Conservation (phyloP, 2,113 vertebrate genomes). For the Shinisaurus crocodilurus region DNA sequence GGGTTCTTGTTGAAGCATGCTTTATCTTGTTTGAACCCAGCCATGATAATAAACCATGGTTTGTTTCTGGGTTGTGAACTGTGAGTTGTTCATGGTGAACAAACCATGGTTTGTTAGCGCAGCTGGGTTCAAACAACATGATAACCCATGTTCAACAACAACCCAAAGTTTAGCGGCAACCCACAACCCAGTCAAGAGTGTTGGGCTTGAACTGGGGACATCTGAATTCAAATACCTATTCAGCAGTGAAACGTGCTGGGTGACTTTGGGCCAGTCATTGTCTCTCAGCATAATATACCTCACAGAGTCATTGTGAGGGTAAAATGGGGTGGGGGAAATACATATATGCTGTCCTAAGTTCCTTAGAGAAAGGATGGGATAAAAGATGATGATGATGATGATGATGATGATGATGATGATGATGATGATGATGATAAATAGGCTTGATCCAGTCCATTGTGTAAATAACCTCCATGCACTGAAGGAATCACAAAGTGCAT, state of each 20-base stretch:
- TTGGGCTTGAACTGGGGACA: background rate
- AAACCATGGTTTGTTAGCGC: too few species aligned
- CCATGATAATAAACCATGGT: too few species aligned
- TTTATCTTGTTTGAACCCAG: too few species aligned
- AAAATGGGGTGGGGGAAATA: background rate
- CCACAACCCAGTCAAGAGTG: too few species aligned
- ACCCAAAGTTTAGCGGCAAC: too few species aligned
- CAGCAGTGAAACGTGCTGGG: background rate
- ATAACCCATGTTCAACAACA: too few species aligned
- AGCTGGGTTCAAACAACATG: too few species aligned
- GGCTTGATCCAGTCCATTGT: background rate
- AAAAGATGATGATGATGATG: background rate
- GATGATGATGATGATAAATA: too few species aligned
- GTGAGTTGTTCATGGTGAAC: too few species aligned
- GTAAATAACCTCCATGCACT: background rate
- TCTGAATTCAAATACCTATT: background rate
- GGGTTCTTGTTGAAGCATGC: too few species aligned
- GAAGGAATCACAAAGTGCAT: background rate
- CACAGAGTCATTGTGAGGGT: background rate
- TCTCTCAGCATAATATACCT: background rate
- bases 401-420: too few species aligned
- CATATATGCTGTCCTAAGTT: background rate
- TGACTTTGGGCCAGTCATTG: background rate
- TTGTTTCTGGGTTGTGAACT: too few species aligned
- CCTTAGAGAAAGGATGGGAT: background rate